Conservation (phyloP, 2,797 vertebrate species). For the Gobio occitaniae region DNA sequence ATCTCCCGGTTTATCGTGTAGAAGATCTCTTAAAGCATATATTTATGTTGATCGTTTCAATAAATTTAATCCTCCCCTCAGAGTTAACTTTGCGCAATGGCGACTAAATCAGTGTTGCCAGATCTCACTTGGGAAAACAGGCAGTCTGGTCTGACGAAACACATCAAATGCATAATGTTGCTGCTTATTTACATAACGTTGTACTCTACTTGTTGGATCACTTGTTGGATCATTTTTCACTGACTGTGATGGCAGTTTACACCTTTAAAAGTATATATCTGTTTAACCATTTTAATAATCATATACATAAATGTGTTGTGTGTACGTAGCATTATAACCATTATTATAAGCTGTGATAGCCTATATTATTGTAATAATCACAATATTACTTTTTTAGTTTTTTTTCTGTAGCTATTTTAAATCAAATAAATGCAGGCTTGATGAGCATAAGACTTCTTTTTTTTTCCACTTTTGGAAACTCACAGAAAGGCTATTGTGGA, state of each 20-base stretch:
- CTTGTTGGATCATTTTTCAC: neutral
- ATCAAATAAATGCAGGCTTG: too few relatives aligned
- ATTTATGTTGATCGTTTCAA: neutral
- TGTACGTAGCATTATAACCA: too few relatives aligned
- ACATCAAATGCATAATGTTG: neutral
- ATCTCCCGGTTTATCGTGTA: neutral
- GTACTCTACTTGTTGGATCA: neutral
- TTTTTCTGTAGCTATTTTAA: too few relatives aligned
- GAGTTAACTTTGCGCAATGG: constrained; percentile 30
- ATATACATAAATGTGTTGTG: too few relatives aligned
- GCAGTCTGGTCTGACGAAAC: too few relatives aligned
- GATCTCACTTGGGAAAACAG: neutral
- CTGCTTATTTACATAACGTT: neutral
- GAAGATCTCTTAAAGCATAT: neutral
- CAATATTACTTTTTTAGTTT: too few relatives aligned
- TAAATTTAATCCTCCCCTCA: constrained; percentile 15
- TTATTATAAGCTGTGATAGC: too few relatives aligned
- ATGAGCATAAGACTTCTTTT: too few relatives aligned
- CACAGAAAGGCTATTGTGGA: neutral
- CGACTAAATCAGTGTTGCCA: constrained; percentile 20
- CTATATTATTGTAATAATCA: too few relatives aligned
- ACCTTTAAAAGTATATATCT: neutral
- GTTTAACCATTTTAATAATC: too few relatives aligned
- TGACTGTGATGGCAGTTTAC: neutral
- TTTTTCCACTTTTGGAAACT: neutral